Conservation (phyloP, 2,888 invertebrate genomes). For the Melieria picta region DNA sequence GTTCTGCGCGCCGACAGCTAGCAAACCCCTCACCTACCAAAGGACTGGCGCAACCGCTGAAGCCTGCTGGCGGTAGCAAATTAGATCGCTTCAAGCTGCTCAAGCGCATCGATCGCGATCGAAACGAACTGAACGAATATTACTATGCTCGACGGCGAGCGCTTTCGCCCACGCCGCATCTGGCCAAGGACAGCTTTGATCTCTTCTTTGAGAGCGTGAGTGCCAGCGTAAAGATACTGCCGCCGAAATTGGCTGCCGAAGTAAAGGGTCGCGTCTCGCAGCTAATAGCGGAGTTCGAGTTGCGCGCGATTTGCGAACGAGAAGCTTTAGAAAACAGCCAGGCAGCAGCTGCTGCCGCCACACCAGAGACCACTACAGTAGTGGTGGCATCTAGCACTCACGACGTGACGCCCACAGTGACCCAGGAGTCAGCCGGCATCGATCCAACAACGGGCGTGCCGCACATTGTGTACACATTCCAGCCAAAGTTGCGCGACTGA, state of each 20-base stretch:
- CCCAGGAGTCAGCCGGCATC: slow-evolving; percentile 17
- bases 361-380: not conserved
- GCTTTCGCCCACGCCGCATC: slow-evolving; percentile 6
- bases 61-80: slow-evolving; percentile 11
- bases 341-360: slow-evolving; percentile 4
- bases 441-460: slow-evolving; percentile 27
- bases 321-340: slow-evolving; percentile 43
- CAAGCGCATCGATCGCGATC: slow-evolving; percentile 41
- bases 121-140: slow-evolving; percentile 42
- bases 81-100: slow-evolving; percentile 46
- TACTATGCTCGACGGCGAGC: slow-evolving; percentile 34
- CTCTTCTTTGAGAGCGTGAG: slow-evolving; percentile 59
- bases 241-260: slow-evolving; percentile 57
- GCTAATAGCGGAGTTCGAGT: slow-evolving; percentile 56
- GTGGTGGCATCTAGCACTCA: slow-evolving; percentile 9
- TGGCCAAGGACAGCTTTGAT: slow-evolving; percentile 51
- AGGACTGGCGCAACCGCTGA: not conserved
- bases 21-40: not conserved
- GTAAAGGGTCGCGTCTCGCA: slow-evolving; percentile 57
- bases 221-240: slow-evolving; percentile 54
- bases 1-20: slow-evolving; percentile 2
- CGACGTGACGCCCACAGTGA: slow-evolving; percentile 3
- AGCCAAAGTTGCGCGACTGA: slow-evolving; percentile 37
- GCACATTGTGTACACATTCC: slow-evolving; percentile 44
- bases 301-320: slow-evolving; percentile 56